Evolutionary conservation across 2,113 vertebrate species (phyloP).

Genomic region (Siniperca chuatsi): DNA sequence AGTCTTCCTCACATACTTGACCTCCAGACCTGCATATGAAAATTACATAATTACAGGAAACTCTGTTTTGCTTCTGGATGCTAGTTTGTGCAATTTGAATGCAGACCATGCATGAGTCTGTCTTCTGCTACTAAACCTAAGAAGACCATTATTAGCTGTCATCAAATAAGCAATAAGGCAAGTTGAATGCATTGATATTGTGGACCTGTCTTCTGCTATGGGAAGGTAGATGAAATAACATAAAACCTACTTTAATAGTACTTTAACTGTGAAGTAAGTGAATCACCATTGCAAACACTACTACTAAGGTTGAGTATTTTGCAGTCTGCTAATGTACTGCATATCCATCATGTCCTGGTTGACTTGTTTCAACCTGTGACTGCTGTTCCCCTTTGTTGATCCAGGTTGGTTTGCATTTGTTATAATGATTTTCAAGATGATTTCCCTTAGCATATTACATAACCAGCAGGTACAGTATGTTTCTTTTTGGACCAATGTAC

Average conservation of each 20-base stretch:
- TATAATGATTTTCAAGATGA: background rate
- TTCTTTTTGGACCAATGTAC: background rate
- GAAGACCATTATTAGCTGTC: background rate
- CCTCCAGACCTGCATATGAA: conserved; percentile 52
- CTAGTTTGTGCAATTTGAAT: background rate
- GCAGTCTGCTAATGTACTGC: background rate
- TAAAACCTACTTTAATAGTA: background rate
- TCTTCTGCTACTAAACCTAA: background rate
- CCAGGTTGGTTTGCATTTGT: conserved; percentile 6
- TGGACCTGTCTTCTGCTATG: background rate
- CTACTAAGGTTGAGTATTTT: background rate
- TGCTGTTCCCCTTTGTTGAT: conserved; percentile 2
- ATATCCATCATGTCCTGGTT: background rate
- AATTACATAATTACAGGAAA: conserved; percentile 62
- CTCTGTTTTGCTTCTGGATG: conserved; percentile 23
- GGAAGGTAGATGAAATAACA: background rate
- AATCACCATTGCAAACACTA: background rate
- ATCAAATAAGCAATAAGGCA: background rate
- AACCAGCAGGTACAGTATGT: background rate
- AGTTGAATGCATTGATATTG: background rate
- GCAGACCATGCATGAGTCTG: background rate
- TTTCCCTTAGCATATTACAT: background rate
- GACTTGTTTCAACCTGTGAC: background rate
- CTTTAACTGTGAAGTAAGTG: background rate
- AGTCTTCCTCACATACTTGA: conserved; percentile 41